Evolutionary conservation across 2,888 invertebrate genomes (phyloP), one percentile per base, ranked within the genome.

Genomic region (Caenorhabditis sp.): DNA sequence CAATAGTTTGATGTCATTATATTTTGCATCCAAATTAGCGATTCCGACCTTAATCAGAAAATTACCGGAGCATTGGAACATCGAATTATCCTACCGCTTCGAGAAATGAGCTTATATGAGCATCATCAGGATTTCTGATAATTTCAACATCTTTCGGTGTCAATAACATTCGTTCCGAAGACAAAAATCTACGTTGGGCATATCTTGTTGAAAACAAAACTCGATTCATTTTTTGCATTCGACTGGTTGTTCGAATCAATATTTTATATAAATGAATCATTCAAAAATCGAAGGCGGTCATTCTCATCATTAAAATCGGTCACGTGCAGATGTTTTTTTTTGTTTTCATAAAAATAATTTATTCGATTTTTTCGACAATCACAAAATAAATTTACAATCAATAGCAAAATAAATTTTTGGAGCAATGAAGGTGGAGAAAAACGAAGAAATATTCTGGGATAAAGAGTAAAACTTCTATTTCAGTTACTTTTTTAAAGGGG

Each of bases 41-140:
- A 17, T 7, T 17, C 58, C 36, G 3, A 17, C 38, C 38, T 58
- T 36, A 36, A 58, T 27, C n/a, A 58, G 21, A 14, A 59, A 25
- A n/a, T 20, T 5, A 23, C 5, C 23, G 4, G 21, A 54, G 12
- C 23, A 10, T 20, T 21, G n/a, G n/a, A 14, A 20, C 10, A 3
- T 8, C 36, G 36, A 36, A 36, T 36, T 64, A 8, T 36, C 5
- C 36, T 27, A 71, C 56, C 63, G 63, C 26, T 25, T 71, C 63
- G 20, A 57, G 38, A 25, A 60, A 71, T 14, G 63, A 50, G 23
- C 59, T 38, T 14, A 71, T 59, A 10, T 67, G 63, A 17, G 63
- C 57, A 1, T 53, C 7, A 1, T 63, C 61, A 12, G 72, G 72
- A 43, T 62, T 65, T 53, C 67, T 72, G 23, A 72, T 53, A 21